Percentiles rank a stretch among this genome's conserved stretches.
Evolutionary conservation across 2,113 vertebrate species (phyloP).

Genomic region (Salvelinus sp.): DNA sequence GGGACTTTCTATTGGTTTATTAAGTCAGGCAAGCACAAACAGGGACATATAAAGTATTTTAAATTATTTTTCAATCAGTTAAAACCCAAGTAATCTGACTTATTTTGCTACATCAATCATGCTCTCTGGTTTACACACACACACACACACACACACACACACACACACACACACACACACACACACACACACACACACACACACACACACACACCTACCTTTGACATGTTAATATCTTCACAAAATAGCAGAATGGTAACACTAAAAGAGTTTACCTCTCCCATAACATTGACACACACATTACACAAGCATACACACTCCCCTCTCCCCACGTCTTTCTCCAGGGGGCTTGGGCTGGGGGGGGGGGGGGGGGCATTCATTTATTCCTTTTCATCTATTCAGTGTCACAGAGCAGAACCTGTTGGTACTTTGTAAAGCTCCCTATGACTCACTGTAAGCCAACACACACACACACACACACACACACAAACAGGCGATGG

Average conservation of each 20-base stretch:
- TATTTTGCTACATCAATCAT: too few species aligned
- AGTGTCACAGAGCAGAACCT: constrained; percentile 80
- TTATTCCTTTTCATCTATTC: constrained; percentile 86
- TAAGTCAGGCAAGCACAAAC: too few species aligned
- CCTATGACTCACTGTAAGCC: constrained; percentile 86
- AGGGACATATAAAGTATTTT: too few species aligned
- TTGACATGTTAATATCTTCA: too few species aligned
- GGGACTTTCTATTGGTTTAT: too few species aligned
- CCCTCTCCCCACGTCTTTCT: constrained; percentile 45
- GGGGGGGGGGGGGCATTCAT: constrained; percentile 62
- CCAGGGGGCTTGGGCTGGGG: constrained; percentile 51
- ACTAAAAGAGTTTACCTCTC: constrained; percentile 20
- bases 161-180: too few species aligned
- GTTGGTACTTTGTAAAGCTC: constrained; percentile 85
- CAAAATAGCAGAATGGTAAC: neutral
- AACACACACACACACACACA: neutral
- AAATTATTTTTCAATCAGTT: too few species aligned
- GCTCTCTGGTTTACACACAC: too few species aligned
- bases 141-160: too few species aligned
- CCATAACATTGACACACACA: constrained; percentile 33
- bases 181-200: too few species aligned
- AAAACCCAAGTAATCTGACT: too few species aligned
- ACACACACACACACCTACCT: too few species aligned
- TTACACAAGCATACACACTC: neutral
- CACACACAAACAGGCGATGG: constrained; percentile 52